A percentile compares a stretch with the other conserved stretches of the same genome.
phyloP scores from a whole-genome alignment of 2,888 invertebrate genomes.

The Tetanocera ferruginea region DNA sequence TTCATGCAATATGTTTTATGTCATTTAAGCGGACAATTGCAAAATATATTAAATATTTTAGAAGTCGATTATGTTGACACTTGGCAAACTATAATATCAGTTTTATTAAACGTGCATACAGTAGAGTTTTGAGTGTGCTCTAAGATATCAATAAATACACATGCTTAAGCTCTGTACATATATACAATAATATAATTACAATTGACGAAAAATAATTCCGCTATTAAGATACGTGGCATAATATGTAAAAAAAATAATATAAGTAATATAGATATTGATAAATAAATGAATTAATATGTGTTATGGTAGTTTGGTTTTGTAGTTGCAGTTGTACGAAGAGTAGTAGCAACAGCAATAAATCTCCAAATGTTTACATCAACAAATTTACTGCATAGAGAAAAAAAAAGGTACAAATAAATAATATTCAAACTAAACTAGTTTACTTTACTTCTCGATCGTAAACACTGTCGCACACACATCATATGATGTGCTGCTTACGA shows the following conservation, averaged over 20 bases:
- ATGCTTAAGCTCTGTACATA: not conserved
- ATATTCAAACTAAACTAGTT: not conserved
- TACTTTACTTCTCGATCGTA: conserved; percentile 10
- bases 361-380: conserved; percentile 35
- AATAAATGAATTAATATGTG: not conserved
- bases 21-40: too few relatives aligned
- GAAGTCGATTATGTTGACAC: too few relatives aligned
- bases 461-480: not conserved
- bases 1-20: too few relatives aligned
- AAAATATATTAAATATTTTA: too few relatives aligned
- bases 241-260: too few relatives aligned
- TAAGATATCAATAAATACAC: conserved; percentile 9
- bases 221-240: too few relatives aligned
- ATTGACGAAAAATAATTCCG: too few relatives aligned
- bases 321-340: conserved; percentile 35
- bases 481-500: not conserved
- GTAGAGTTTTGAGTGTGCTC: too few relatives aligned
- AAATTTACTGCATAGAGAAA: conserved; percentile 3
- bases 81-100: too few relatives aligned
- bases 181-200: too few relatives aligned
- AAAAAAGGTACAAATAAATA: conserved; percentile 10
- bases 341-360: conserved; percentile 52
- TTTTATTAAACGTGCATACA: too few relatives aligned
- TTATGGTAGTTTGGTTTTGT: not conserved
- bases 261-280: too few relatives aligned